These are phyloP conservation scores for Helostoma temminkii DNA, from an alignment of 2,797 vertebrate genomes.

Conservation along the genomic window DNA sequence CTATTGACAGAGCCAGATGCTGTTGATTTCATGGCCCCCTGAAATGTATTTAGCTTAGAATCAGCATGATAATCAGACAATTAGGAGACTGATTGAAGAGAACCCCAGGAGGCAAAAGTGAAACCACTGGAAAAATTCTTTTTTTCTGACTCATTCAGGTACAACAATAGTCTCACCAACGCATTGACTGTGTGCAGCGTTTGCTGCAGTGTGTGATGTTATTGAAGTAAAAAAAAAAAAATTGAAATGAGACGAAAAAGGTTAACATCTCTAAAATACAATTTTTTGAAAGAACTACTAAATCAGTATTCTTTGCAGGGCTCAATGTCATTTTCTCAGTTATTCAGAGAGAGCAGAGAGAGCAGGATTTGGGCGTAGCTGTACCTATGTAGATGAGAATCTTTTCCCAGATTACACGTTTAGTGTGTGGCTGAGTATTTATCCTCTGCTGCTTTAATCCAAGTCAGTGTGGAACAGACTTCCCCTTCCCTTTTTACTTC, in stretches of 20 bases:
- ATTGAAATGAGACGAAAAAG: background rate
- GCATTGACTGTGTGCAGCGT: background rate
- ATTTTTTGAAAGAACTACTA: background rate
- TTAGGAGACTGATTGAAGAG: constrained; percentile 71
- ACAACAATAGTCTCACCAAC: background rate
- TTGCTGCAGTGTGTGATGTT: background rate
- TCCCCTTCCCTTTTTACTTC: constrained; percentile 16
- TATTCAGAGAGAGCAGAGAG: background rate
- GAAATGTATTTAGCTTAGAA: constrained; percentile 70
- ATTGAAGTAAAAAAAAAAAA: constrained; percentile 1
- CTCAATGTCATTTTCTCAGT: background rate
- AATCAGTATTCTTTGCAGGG: background rate
- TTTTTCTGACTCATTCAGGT: constrained; percentile 44
- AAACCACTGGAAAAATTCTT: constrained; percentile 48
- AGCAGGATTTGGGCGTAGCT: constrained; percentile 43
- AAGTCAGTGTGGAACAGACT: constrained; percentile 34
- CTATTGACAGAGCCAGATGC: constrained; percentile 64
- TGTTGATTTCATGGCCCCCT: constrained; percentile 63
- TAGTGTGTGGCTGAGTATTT: constrained; percentile 37
- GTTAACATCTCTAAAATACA: background rate
- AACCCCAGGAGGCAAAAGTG: constrained; percentile 51
- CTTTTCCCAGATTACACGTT: constrained; percentile 64
- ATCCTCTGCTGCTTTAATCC: constrained; percentile 60
- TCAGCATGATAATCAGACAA: constrained; percentile 74
- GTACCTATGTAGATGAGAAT: constrained; percentile 63